Evolutionary conservation across 2,888 invertebrate genomes (phyloP).

Genomic region (Zootermopsis nevadensis): DNA sequence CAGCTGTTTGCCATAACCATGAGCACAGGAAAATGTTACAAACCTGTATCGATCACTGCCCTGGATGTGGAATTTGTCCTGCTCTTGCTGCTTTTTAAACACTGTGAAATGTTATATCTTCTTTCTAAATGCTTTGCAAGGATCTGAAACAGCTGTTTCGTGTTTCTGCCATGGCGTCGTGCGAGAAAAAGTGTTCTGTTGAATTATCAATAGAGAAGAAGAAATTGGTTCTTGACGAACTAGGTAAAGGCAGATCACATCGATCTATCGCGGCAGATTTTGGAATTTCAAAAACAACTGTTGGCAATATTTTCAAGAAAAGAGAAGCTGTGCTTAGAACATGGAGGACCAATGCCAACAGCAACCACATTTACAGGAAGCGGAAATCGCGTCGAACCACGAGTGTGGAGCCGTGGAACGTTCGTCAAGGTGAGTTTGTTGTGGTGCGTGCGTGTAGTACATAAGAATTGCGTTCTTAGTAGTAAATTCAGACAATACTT

Average conservation of each 20-base stretch:
- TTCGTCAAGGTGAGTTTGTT: neutral
- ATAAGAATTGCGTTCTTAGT: too few species aligned
- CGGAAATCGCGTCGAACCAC: neutral
- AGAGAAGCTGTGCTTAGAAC: neutral
- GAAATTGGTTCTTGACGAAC: neutral
- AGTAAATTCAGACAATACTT: too few species aligned
- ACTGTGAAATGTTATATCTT: conserved; percentile 3
- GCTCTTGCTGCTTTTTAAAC: too few species aligned
- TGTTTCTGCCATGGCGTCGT: conserved; percentile 10
- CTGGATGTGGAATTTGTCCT: neutral
- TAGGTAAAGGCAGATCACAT: conserved; percentile 2
- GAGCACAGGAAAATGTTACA: neutral
- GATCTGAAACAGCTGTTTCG: conserved; percentile 11
- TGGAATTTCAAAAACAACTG: neutral
- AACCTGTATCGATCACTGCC: neutral
- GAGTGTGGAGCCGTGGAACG: neutral
- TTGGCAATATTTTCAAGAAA: neutral
- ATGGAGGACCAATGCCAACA: neutral
- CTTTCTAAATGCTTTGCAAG: conserved; percentile 11
- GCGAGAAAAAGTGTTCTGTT: neutral
- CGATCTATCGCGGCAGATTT: conserved; percentile 6
- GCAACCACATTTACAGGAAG: neutral
- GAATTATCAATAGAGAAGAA: conserved; percentile 4
- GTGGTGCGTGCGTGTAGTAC: too few species aligned
- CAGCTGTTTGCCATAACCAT: neutral